These are phyloP conservation scores for Mastigias papua DNA, from an alignment of 30 jellyfish, hydroid and myxozoan species.

Conservation along the genomic window DNA sequence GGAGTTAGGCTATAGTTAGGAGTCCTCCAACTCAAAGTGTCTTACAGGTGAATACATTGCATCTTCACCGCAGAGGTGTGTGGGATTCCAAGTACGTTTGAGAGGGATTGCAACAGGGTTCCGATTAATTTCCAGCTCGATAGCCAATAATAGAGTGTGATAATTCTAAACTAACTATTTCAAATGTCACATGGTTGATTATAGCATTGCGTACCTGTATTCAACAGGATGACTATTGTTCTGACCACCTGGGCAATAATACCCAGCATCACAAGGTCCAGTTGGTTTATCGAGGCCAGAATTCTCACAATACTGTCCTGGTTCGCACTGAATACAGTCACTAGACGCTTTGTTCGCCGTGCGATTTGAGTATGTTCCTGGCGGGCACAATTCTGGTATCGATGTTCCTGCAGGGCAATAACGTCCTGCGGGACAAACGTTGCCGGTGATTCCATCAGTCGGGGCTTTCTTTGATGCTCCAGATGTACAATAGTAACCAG, in stretches of 20 bases:
- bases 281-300: slow-evolving; percentile 86
- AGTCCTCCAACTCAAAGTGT: too few species aligned
- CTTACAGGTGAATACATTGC: too few species aligned
- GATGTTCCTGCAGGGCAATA: slow-evolving; percentile 84
- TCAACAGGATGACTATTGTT: slow-evolving; percentile 81
- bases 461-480: slow-evolving; percentile 87
- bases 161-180: too few species aligned
- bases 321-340: slow-evolving; percentile 86
- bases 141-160: too few species aligned
- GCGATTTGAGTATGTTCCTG: slow-evolving; percentile 86
- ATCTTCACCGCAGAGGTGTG: too few species aligned
- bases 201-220: slow-evolving; percentile 58
- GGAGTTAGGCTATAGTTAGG: too few species aligned
- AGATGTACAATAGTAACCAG: slow-evolving; percentile 81
- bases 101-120: too few species aligned
- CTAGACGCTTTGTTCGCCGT: slow-evolving; percentile 73
- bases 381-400: slow-evolving; percentile 87
- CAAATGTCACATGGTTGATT: background rate
- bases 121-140: too few species aligned
- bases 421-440: slow-evolving; percentile 88
- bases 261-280: slow-evolving; percentile 91
- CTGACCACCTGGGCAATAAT: slow-evolving; percentile 95
- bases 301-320: slow-evolving; percentile 86
- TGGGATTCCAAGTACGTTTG: too few species aligned
- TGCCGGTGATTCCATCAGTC: slow-evolving; percentile 89